Percentiles rank a stretch among this genome's conserved stretches.
Conservation (phyloP, 2,888 invertebrate genomes). For the Palloptera scutellata region DNA sequence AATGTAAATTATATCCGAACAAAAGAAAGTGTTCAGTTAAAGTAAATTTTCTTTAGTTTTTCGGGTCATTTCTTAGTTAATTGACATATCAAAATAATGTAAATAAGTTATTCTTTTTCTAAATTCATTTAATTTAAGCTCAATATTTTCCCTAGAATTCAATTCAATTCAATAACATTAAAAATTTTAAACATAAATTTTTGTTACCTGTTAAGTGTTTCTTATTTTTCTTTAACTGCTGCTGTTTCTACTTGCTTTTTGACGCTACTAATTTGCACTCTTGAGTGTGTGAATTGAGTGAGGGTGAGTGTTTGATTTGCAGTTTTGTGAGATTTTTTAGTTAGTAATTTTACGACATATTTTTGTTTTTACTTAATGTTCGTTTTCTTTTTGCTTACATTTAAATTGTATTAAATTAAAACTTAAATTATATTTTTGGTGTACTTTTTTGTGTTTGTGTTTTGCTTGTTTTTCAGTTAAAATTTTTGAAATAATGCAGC, state of each 20-base stretch:
- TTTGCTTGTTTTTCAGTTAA: slow-evolving; percentile 29
- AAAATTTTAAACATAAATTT: too few relatives aligned
- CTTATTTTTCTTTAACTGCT: not conserved
- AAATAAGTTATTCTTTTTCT: not conserved
- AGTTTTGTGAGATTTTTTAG: slow-evolving; percentile 15
- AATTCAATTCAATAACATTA: slow-evolving; percentile 4
- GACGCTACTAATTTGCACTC: not conserved
- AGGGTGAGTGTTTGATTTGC: not conserved
- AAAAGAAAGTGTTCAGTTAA: too few relatives aligned
- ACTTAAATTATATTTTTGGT: slow-evolving; percentile 60
- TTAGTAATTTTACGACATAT: slow-evolving; percentile 13
- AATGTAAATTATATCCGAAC: too few relatives aligned
- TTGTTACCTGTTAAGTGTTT: too few relatives aligned
- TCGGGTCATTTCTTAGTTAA: not conserved
- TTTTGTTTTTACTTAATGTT: slow-evolving; percentile 19
- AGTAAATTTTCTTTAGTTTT: too few relatives aligned
- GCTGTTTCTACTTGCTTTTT: not conserved
- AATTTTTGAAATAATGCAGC: slow-evolving; percentile 20
- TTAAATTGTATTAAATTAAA: slow-evolving; percentile 34
- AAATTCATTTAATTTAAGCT: slow-evolving; percentile 5
- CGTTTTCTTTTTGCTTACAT: slow-evolving; percentile 6
- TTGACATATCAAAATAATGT: not conserved
- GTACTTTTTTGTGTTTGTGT: slow-evolving; percentile 61
- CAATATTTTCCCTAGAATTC: slow-evolving; percentile 15
- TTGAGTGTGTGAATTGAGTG: slow-evolving; percentile 7